Percentiles rank a stretch among this genome's conserved stretches.
phyloP scores from a whole-genome alignment of 1,140 invertebrate genomes.

The Zaprionus kolodkinae region DNA sequence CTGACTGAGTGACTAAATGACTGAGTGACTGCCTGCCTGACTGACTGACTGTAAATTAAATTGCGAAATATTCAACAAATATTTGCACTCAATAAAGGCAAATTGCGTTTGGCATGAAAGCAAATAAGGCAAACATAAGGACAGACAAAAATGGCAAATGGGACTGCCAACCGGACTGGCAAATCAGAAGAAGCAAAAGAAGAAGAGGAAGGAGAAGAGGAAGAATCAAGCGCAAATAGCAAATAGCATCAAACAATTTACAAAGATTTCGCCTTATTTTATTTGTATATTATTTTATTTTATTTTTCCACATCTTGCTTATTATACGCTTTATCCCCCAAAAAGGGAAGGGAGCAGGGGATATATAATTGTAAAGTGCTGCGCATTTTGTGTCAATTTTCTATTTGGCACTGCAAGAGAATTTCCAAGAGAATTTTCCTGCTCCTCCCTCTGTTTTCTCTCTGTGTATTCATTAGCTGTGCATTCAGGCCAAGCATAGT shows the following conservation, averaged over 20 bases:
- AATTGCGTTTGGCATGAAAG: constrained; percentile 66
- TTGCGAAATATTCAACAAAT: constrained; percentile 70
- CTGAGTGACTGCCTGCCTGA: constrained; percentile 7
- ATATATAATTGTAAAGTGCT: constrained; percentile 39
- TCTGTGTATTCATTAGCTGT: constrained; percentile 48
- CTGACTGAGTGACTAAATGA: constrained; percentile 11
- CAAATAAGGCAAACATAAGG: constrained; percentile 58
- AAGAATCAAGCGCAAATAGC: constrained; percentile 57
- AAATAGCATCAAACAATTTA: constrained; percentile 70
- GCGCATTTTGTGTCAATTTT: constrained; percentile 42
- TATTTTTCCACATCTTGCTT: not conserved
- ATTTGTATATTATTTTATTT: constrained; percentile 3
- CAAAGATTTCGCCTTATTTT: constrained; percentile 29
- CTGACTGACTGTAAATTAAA: constrained; percentile 36
- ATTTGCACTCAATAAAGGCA: constrained; percentile 74
- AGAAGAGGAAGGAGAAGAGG: too few relatives aligned
- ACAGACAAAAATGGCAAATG: constrained; percentile 35
- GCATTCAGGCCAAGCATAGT: constrained; percentile 18
- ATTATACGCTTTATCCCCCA: not conserved
- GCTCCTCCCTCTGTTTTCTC: not conserved
- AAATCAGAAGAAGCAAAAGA: not conserved
- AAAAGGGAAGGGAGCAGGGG: not conserved
- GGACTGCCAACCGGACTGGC: not conserved
- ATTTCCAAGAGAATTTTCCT: constrained; percentile 1
- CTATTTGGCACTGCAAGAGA: constrained; percentile 14